These are phyloP conservation scores for Drosophila nr. perissopoda DNA, from an alignment of 2,888 invertebrate species.

Conservation along the genomic window DNA sequence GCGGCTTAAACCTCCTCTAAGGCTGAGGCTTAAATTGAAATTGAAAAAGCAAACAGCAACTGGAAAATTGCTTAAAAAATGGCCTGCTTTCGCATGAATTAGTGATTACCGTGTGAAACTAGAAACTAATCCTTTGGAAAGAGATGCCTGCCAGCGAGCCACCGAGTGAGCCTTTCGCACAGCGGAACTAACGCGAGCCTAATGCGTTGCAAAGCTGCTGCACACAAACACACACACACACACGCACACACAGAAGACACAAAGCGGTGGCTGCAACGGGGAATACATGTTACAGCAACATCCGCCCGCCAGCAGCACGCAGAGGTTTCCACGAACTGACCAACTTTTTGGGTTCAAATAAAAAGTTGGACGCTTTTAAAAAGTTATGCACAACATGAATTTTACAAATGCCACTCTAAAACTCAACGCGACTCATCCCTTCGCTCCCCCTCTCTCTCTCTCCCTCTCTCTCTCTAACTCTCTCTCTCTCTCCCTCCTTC, in stretches of 20 bases:
- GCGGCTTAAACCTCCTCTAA: no score
- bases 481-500: not conserved
- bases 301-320: not conserved
- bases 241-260: not conserved
- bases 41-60: not conserved
- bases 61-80: conserved; percentile 11
- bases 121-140: conserved; percentile 35
- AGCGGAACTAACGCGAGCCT: conserved; percentile 54
- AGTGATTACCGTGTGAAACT: conserved; percentile 33
- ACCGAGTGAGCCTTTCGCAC: not conserved
- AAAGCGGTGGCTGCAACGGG: conserved; percentile 1
- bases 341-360: conserved; percentile 55
- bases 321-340: conserved; percentile 10
- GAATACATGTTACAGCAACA: not conserved
- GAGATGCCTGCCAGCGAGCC: not conserved
- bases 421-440: not conserved
- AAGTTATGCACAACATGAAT: conserved; percentile 62
- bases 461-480: not conserved
- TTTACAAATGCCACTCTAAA: conserved; percentile 49
- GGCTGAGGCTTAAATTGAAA: not conserved
- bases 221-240: not conserved
- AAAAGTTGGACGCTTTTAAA: conserved; percentile 58
- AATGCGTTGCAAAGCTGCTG: conserved; percentile 40
- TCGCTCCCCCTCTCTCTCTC: not conserved
- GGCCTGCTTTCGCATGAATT: conserved; percentile 11